Base-by-base conservation (phyloP, 1,140 invertebrate genomes). In the Papilio polyxenes region DNA sequence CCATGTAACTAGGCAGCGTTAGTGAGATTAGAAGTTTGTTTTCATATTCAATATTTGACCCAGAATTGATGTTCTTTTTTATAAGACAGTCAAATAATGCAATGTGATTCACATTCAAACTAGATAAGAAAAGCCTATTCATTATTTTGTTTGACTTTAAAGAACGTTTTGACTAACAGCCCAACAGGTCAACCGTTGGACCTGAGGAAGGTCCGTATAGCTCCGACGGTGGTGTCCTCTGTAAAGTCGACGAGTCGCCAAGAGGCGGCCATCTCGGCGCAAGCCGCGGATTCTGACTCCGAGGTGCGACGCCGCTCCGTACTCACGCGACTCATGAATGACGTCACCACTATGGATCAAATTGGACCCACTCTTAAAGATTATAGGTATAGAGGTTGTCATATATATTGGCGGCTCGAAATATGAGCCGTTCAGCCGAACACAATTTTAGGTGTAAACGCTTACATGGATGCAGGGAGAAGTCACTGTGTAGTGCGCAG, bases 131-230 rank as follows among this genome's bases (percentile, higher is more conserved):
- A 51, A 51, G 49, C 10, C 49, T 11, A 51, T 11, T 9, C 9
- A 9, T 3, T n/a, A 59, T 3, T n/a, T 4, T n/a, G 15, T 3
- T 65, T 0, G 23, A 65, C 10, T 31, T 31, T 23, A 65, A 31
- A 31, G 9, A 4, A 31, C 3, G 11, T 72, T 37, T 15, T 11
- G 4, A 37, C 13, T 37, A 15, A 37, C 13, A 51, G 74, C 74
- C 13, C 7, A n/a, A 10, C 72, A 44, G 74, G 40, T 31, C 10
- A 13, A 15, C 13, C 20, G 75, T 11, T 77, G 20, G 77, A 79
- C 40, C 81, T 3, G 48, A 92, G 91, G 44, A 91, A 90, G 82
- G 91, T 92, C 2, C 90, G 90, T 6, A 92, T 92, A 83, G 86
- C 85, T 1, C 84, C 88, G 20, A 51, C n/a, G n/a, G 75, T 8